A percentile compares a stretch with the other conserved stretches of the same genome.
Conservation (phyloP, 2,888 invertebrate species). For the Listrodromus nycthemerus region DNA sequence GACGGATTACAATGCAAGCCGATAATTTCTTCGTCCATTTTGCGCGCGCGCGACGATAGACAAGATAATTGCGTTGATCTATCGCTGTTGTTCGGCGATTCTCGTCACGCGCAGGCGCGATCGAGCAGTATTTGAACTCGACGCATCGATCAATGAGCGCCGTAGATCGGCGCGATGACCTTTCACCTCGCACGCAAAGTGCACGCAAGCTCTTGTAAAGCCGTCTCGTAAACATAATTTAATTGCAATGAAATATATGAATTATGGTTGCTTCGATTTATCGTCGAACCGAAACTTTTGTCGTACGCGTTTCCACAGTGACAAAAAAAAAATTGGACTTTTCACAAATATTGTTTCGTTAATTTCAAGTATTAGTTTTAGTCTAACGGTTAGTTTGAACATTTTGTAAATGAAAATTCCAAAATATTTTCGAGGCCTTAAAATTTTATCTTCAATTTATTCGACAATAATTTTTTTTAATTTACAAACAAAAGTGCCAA, state of each 20-base stretch:
- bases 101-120: slow-evolving; percentile 25
- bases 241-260: too few species aligned
- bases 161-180: neutral
- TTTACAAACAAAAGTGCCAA: too few species aligned
- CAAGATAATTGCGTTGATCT: slow-evolving; percentile 62
- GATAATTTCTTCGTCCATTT: slow-evolving; percentile 53
- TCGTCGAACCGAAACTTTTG: neutral
- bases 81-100: slow-evolving; percentile 64
- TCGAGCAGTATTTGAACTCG: slow-evolving; percentile 52
- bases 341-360: too few species aligned
- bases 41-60: slow-evolving; percentile 12
- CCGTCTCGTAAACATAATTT: neutral
- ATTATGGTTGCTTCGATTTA: too few species aligned
- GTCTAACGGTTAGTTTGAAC: too few species aligned
- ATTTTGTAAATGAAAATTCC: too few species aligned
- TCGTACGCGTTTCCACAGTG: too few species aligned
- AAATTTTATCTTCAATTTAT: too few species aligned
- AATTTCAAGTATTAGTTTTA: too few species aligned
- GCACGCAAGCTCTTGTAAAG: neutral
- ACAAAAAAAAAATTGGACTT: too few species aligned
- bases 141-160: slow-evolving; percentile 67
- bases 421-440: too few species aligned
- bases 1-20: slow-evolving; percentile 6
- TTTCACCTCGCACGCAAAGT: neutral
- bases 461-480: too few species aligned